A percentile compares a stretch with the other conserved stretches of the same genome.
phyloP scores from a whole-genome alignment of 2,888 invertebrate species.

The Pyrrhia umbra region DNA sequence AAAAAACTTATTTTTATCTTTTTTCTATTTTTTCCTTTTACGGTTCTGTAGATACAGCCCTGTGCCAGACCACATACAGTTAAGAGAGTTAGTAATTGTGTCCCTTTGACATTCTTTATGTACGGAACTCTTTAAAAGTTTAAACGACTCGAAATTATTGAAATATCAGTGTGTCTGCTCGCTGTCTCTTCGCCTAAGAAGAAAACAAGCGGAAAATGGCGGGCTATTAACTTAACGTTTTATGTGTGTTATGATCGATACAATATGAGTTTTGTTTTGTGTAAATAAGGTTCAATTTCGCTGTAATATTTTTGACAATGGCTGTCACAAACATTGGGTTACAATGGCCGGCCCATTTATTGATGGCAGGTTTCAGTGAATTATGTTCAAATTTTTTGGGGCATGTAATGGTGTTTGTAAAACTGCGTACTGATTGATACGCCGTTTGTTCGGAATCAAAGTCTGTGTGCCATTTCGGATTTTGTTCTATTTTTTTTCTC shows the following conservation, averaged over 20 bases:
- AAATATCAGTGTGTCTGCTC: not conserved
- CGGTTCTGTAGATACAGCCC: too few relatives aligned
- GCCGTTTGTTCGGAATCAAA: conserved; percentile 22
- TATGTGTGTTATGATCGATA: conserved; percentile 67
- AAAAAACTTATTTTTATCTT: too few relatives aligned
- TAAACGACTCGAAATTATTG: not conserved
- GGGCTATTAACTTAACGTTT: conserved; percentile 68
- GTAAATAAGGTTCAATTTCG: conserved; percentile 62
- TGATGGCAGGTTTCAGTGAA: conserved; percentile 20
- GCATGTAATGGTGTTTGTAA: conserved; percentile 29
- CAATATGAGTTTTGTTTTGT: conserved; percentile 61
- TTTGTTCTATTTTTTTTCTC: conserved; percentile 14
- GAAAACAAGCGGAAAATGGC: conserved; percentile 69
- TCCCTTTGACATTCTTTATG: not conserved
- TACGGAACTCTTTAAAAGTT: not conserved
- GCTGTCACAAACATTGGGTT: conserved; percentile 43
- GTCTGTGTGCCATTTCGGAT: not conserved
- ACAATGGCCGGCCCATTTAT: conserved; percentile 26
- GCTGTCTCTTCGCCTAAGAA: conserved; percentile 51
- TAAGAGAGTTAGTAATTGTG: too few relatives aligned
- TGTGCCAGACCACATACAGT: too few relatives aligned
- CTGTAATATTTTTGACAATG: conserved; percentile 51
- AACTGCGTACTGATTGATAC: conserved; percentile 11
- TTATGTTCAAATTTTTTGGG: conserved; percentile 26
- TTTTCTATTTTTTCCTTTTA: not conserved